Conservation (phyloP, 2,113 vertebrate species). For the Cyanistes caeruleus region DNA sequence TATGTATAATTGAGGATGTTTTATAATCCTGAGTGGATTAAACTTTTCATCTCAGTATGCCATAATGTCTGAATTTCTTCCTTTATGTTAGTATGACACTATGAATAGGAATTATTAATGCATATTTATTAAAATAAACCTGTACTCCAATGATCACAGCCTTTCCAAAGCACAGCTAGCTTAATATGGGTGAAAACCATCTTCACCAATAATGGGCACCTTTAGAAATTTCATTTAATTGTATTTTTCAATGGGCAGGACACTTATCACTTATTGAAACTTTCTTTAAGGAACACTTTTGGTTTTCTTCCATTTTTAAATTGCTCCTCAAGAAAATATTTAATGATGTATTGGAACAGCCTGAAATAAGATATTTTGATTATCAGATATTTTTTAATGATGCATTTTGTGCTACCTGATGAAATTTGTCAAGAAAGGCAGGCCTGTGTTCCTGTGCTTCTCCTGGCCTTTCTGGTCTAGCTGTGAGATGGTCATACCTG, state of each 20-base stretch:
- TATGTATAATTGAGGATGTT: background rate
- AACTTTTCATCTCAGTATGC: background rate
- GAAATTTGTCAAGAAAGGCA: rapidly evolving
- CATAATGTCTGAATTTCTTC: background rate
- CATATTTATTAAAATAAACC: background rate
- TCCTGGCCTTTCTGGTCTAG: background rate
- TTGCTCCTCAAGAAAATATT: background rate
- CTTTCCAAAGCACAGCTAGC: background rate
- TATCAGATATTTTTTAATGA: background rate
- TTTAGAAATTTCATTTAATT: background rate
- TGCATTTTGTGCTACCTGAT: background rate
- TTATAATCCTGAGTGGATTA: background rate
- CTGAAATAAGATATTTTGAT: background rate
- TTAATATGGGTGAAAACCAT: background rate
- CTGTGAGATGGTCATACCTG: background rate
- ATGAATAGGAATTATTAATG: background rate
- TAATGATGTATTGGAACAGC: background rate
- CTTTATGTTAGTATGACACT: background rate
- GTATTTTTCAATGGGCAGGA: background rate
- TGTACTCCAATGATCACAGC: background rate
- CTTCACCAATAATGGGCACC: background rate
- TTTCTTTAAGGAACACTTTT: background rate
- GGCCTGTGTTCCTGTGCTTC: background rate
- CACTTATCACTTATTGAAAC: background rate
- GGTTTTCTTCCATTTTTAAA: background rate